A percentile compares a stretch with the other conserved stretches of the same genome.
phyloP scores from a whole-genome alignment of 2,797 vertebrate genomes.

The Eulemur mongoz region DNA sequence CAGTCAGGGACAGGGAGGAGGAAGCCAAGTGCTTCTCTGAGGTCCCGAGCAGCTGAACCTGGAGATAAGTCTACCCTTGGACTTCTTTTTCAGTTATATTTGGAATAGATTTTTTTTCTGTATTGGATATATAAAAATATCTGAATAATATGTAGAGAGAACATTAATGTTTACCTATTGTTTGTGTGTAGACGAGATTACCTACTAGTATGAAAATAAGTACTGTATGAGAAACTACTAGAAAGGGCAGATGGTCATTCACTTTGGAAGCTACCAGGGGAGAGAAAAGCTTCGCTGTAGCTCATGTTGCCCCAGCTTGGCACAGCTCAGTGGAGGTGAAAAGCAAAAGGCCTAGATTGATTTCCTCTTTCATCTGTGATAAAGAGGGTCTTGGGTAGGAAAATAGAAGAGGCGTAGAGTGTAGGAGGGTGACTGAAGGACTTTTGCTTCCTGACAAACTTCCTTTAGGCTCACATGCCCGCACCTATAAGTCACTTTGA shows the following conservation, averaged over 20 bases:
- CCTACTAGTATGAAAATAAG: neutral
- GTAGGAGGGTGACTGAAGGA: neutral
- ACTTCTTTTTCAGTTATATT: neutral
- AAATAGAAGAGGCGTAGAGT: neutral
- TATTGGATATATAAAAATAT: neutral
- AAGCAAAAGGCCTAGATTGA: neutral
- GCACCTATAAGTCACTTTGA: neutral
- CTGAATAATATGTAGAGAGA: neutral
- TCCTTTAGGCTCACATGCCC: neutral
- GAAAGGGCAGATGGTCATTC: neutral
- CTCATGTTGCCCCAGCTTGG: neutral
- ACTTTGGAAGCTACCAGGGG: neutral
- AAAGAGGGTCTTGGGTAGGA: neutral
- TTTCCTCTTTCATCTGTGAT: neutral
- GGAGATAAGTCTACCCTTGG: neutral
- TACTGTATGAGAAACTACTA: neutral
- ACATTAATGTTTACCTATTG: neutral
- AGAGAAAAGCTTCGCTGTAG: neutral
- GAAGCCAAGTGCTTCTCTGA: neutral
- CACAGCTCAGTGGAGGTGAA: neutral
- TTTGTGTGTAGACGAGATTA: neutral
- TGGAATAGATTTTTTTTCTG: neutral
- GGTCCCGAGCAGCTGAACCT: neutral
- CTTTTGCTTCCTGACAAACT: neutral
- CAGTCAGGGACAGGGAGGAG: neutral